Evolutionary conservation across 1,140 invertebrate species (phyloP).

Genomic region (Tetranychus cinnabarinus): DNA sequence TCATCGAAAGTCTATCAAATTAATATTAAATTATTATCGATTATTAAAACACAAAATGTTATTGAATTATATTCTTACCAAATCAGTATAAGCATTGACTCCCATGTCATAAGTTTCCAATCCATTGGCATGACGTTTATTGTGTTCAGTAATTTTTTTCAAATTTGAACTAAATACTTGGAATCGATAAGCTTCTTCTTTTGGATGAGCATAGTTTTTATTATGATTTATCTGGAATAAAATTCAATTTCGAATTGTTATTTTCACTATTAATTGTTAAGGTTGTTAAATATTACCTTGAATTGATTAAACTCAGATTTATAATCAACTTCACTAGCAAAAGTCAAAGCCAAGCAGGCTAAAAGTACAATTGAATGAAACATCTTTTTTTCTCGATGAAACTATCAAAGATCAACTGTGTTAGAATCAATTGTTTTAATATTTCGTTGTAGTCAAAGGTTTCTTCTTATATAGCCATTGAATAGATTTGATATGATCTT

Average conservation of each 20-base stretch:
- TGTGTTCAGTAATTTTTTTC: constrained; percentile 7
- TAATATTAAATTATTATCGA: no score
- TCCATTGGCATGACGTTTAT: constrained; percentile 8
- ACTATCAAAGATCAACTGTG: no score
- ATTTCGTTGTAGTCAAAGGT: no score
- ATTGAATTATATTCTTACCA: neutral
- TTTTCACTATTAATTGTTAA: no score
- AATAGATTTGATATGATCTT: no score
- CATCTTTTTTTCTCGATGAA: neutral
- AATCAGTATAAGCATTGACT: constrained; percentile 20
- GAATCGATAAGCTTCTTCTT: constrained; percentile 9
- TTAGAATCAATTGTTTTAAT: no score
- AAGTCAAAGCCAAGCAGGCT: neutral
- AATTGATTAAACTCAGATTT: neutral
- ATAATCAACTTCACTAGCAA: neutral
- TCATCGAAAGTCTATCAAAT: no score
- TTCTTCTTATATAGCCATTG: no score
- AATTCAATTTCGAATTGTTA: neutral
- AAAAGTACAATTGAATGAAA: neutral
- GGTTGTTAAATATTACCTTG: neutral
- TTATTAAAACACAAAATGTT: no score
- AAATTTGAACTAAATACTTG: constrained; percentile 10
- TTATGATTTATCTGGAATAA: neutral
- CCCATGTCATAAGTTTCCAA: constrained; percentile 19
- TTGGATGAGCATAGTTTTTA: neutral